Evolutionary conservation across 2,888 invertebrate genomes (phyloP).

Genomic region (Anagyrus pseudococci): DNA sequence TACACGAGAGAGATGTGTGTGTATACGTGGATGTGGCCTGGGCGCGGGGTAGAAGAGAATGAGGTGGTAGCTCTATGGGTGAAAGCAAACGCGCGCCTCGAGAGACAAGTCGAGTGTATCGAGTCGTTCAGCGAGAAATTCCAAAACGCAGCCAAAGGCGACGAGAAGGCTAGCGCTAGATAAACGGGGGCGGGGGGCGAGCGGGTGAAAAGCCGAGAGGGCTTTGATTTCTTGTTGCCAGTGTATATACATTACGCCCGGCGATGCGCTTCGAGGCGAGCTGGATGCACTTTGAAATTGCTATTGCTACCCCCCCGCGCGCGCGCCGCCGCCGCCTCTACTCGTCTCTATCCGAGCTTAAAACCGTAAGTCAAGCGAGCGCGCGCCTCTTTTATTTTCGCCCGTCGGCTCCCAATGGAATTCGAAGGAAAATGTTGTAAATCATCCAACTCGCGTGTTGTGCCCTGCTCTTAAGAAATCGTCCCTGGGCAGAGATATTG

Average conservation of each 20-base stretch:
- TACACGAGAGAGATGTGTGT: background rate
- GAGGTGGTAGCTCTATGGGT: background rate
- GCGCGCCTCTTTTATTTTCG: no score
- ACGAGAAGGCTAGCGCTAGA: background rate
- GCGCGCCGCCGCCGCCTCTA: no score
- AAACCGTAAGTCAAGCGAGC: no score
- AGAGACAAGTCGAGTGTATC: constrained; percentile 25
- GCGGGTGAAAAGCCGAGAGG: background rate
- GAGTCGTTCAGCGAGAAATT: constrained; percentile 27
- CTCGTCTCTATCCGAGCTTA: no score
- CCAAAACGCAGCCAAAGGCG: constrained; percentile 13
- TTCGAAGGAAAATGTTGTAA: no score
- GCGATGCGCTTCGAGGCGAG: no score
- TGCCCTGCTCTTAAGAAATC: no score
- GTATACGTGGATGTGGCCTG: background rate
- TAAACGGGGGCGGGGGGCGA: background rate
- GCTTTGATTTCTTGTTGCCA: constrained; percentile 17
- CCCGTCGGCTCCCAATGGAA: no score
- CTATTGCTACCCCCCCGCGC: no score
- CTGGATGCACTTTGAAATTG: no score
- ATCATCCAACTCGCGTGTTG: no score
- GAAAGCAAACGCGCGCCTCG: background rate
- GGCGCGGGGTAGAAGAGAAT: background rate
- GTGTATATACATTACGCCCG: background rate
- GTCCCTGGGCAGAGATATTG: no score